Conservation (phyloP, 35 echinoderm and acorn worm species). For the Apostichopus californicus region DNA sequence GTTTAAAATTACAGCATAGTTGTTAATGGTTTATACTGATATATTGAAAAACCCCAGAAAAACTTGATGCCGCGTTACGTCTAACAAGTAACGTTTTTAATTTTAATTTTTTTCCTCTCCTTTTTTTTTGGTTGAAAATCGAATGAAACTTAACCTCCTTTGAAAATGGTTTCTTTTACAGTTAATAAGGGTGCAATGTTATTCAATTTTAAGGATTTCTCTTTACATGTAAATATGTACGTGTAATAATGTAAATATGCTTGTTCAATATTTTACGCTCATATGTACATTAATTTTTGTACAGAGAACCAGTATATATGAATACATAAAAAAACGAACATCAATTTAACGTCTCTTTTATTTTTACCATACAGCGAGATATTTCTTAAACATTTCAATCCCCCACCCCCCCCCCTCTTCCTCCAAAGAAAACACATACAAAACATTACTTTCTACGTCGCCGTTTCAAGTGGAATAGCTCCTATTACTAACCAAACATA, state of each 20-base stretch:
- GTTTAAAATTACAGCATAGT: neutral
- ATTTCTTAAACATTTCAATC: too few relatives aligned
- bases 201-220: conserved; percentile 1
- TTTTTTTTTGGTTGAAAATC: neutral
- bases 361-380: too few relatives aligned
- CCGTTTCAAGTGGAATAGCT: too few relatives aligned
- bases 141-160: neutral
- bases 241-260: conserved; percentile 38
- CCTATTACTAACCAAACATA: too few relatives aligned
- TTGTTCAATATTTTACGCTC: conserved; percentile 42
- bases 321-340: conserved; percentile 15
- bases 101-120: too few relatives aligned
- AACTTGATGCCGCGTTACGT: too few relatives aligned
- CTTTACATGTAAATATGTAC: conserved; percentile 15
- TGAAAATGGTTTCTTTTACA: neutral
- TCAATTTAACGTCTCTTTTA: too few relatives aligned
- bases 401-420: too few relatives aligned
- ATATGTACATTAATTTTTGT: conserved; percentile 49
- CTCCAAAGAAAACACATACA: too few relatives aligned
- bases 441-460: too few relatives aligned
- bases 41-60: too few relatives aligned
- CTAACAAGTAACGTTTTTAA: too few relatives aligned
- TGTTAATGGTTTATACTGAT: neutral
- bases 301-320: conserved; percentile 45
- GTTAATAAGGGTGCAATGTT: conserved; percentile 41